Evolutionary conservation across 2,888 invertebrate species (phyloP).

Genomic region (Argyra leucocephala): DNA sequence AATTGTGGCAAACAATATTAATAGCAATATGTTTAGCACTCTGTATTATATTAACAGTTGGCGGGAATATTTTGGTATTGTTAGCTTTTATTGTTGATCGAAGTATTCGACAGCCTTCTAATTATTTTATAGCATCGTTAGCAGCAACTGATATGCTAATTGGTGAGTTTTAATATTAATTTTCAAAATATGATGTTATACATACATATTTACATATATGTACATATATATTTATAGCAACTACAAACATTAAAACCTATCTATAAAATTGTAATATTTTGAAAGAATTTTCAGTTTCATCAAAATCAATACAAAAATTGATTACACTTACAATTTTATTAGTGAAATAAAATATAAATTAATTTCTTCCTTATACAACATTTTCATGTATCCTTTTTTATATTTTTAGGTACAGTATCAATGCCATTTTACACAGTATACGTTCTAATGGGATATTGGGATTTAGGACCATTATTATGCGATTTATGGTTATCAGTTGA

Average conservation of each 20-base stretch:
- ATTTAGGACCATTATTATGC: conserved; percentile 88
- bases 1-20: conserved; percentile 78
- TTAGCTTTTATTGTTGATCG: conserved; percentile 91
- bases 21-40: conserved; percentile 79
- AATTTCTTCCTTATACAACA: too few relatives aligned
- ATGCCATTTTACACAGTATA: conserved; percentile 99
- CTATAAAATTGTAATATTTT: background rate
- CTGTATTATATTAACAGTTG: conserved; percentile 84
- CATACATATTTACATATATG: background rate
- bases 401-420: conserved; percentile 74
- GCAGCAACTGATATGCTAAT: conserved; percentile 96
- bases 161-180: conserved; percentile 46
- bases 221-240: too few relatives aligned
- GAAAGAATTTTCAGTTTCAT: background rate
- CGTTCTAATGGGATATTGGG: conserved; percentile 93
- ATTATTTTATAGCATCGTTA: conserved; percentile 97
- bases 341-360: too few relatives aligned
- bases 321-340: too few relatives aligned
- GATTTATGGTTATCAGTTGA: conserved; percentile 98
- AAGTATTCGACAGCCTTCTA: conserved; percentile 90
- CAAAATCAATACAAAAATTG: background rate
- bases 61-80: conserved; percentile 91
- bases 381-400: conserved; percentile 16
- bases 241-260: background rate
- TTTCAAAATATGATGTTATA: too few relatives aligned